Evolutionary conservation across 2,888 invertebrate species (phyloP), one percentile per base, ranked within the genome.

Genomic region (Andrena dorsata): DNA sequence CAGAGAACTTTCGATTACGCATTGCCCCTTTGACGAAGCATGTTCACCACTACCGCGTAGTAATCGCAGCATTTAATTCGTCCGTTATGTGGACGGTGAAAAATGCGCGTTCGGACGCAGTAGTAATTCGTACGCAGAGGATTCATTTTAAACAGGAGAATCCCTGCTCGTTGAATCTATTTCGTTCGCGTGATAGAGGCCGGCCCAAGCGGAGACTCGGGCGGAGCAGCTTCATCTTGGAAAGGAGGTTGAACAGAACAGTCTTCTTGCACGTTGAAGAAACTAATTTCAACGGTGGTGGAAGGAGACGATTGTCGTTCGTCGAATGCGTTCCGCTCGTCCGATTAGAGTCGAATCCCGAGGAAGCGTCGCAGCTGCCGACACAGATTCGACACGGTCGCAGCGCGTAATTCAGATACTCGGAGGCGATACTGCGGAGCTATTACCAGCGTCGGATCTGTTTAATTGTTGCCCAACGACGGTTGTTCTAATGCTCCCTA

Each of bases 391-490:
- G 64, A 60, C 63, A 56, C 61, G 69, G 63, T 69, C 8, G 78
- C 76, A 68, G 61, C 76, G 58, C 35, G 56, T 63, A 81, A 73
- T 78, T 80, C 64, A 60, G 78, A 69, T 83, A 65, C 80, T 80
- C 73, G 76, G 53, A 78, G 70, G 20, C 61, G 56, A 56, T 56
- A 77, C 65, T 61, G 49, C 73, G 76, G 64, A 71, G 63, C 70
- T 72, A 90, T 87, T 85, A 88, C 80, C 80, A 76, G 58, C 80
- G 83, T 83, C 80, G 80, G 83, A 86, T 90, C 90, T 80, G 84
- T 80, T 88, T 88, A 88, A 89, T 87, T 86, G 88, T 80, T 77
- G 82, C 70, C 81, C 78, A 90, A 90, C 81, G 68, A 66, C 80
- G 73, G 60, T 72, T 82, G 68, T 72, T 78, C 80, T 84, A 86